Evolutionary conservation across 2,888 invertebrate species (phyloP).

Genomic region (Hemistola chrysoprasaria): DNA sequence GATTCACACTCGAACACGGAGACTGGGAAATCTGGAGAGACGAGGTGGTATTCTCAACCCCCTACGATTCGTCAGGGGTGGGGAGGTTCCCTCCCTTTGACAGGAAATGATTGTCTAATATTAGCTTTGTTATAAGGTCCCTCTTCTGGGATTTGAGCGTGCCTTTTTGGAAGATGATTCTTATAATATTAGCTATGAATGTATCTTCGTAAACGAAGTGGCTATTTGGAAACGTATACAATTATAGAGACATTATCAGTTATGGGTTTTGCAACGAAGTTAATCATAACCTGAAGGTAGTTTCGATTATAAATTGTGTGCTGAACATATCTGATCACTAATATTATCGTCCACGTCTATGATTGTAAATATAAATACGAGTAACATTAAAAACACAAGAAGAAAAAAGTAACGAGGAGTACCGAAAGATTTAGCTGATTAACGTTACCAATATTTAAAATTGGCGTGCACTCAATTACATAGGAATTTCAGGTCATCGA

Average conservation of each 20-base stretch:
- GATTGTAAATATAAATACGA: conserved; percentile 35
- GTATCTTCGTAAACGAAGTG: conserved; percentile 39
- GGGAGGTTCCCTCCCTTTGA: conserved; percentile 70
- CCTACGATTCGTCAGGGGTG: conserved; percentile 48
- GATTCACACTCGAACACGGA: conserved; percentile 74
- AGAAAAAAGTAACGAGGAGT: conserved; percentile 30
- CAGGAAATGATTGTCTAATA: conserved; percentile 82
- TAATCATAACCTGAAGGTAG: too few species aligned
- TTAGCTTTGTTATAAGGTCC: conserved; percentile 80
- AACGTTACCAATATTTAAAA: conserved; percentile 48
- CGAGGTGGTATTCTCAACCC: conserved; percentile 66
- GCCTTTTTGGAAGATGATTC: conserved; percentile 49
- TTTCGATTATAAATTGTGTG: conserved; percentile 9
- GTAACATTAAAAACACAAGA: conserved; percentile 24
- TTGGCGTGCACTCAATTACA: conserved; percentile 54
- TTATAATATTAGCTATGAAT: conserved; percentile 26
- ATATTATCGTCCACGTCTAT: conserved; percentile 33
- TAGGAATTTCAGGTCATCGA: conserved; percentile 64
- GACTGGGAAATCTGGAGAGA: conserved; percentile 73
- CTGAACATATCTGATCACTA: conserved; percentile 19
- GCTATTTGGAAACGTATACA: conserved; percentile 14
- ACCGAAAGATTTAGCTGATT: conserved; percentile 41
- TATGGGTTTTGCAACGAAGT: too few species aligned
- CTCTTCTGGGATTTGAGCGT: conserved; percentile 66
- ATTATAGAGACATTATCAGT: background rate